phyloP scores from a whole-genome alignment of 2,797 vertebrate genomes.

The Molossus molossus region DNA sequence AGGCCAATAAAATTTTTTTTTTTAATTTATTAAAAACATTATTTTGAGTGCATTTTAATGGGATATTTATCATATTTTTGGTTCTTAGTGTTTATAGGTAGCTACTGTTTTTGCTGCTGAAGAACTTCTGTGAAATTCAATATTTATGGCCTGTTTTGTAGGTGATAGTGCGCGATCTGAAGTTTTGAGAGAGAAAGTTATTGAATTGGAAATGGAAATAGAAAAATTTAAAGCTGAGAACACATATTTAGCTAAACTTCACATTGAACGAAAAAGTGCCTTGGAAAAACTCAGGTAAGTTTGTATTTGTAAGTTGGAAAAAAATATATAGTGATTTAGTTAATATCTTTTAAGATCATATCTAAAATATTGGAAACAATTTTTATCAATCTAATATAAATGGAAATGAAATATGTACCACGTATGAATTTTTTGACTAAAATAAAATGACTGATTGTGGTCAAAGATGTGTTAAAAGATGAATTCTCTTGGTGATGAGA shows the following conservation, averaged over 20 bases:
- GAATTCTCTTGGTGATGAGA: slow-evolving; percentile 45
- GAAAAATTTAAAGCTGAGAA: slow-evolving; percentile 97
- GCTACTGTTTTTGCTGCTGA: slow-evolving; percentile 33
- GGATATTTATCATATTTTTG: neutral
- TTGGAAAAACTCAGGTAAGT: slow-evolving; percentile 93
- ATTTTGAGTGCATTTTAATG: slow-evolving; percentile 7
- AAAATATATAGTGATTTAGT: slow-evolving; percentile 2
- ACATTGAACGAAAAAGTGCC: slow-evolving; percentile 92
- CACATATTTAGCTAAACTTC: slow-evolving; percentile 91
- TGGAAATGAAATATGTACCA: slow-evolving; percentile 60
- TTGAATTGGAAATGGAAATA: slow-evolving; percentile 96
- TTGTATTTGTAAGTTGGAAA: slow-evolving; percentile 24
- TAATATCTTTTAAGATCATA: slow-evolving; percentile 24
- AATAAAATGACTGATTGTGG: slow-evolving; percentile 11
- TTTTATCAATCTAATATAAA: slow-evolving; percentile 39
- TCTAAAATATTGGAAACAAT: slow-evolving; percentile 36
- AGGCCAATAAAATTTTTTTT: too few species aligned
- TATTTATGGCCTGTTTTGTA: slow-evolving; percentile 79
- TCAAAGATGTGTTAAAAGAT: neutral
- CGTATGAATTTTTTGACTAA: slow-evolving; percentile 18
- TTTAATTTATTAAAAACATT: slow-evolving; percentile 14
- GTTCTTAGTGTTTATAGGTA: slow-evolving; percentile 1
- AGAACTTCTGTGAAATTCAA: slow-evolving; percentile 52
- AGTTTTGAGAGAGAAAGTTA: slow-evolving; percentile 93
- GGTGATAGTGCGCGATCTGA: slow-evolving; percentile 90